A percentile compares a stretch with the other conserved stretches of the same genome.
Evolutionary conservation across 2,888 invertebrate genomes (phyloP).

Genomic region (Limnephilus marmoratus): DNA sequence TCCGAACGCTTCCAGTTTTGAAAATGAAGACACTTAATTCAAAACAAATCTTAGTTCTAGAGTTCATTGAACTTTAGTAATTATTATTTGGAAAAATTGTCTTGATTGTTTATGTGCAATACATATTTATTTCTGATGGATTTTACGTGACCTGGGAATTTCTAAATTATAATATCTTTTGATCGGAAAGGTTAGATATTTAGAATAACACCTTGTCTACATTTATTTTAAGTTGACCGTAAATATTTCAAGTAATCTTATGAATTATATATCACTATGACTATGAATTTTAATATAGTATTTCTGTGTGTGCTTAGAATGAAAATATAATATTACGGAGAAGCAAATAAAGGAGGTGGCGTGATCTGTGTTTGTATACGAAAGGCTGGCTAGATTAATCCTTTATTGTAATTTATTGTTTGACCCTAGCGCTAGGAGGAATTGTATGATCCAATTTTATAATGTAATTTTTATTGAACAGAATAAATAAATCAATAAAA

Average conservation of each 20-base stretch:
- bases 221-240: neutral
- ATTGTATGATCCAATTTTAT: neutral
- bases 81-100: too few species aligned
- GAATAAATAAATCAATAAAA: neutral
- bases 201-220: neutral
- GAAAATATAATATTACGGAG: neutral
- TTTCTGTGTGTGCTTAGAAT: neutral
- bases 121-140: neutral
- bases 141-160: neutral
- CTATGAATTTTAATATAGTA: neutral
- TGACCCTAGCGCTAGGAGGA: neutral
- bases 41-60: too few species aligned
- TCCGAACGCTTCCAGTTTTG: too few species aligned
- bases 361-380: neutral
- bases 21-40: too few species aligned
- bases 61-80: too few species aligned
- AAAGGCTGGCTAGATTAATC: neutral
- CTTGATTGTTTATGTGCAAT: neutral
- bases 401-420: neutral
- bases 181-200: neutral
- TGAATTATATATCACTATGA: neutral
- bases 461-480: neutral
- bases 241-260: neutral
- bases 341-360: neutral
- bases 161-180: neutral